Percentiles rank a stretch among this genome's conserved stretches.
Evolutionary conservation across 2,797 vertebrate genomes (phyloP).

Genomic region (Mycteria americana): DNA sequence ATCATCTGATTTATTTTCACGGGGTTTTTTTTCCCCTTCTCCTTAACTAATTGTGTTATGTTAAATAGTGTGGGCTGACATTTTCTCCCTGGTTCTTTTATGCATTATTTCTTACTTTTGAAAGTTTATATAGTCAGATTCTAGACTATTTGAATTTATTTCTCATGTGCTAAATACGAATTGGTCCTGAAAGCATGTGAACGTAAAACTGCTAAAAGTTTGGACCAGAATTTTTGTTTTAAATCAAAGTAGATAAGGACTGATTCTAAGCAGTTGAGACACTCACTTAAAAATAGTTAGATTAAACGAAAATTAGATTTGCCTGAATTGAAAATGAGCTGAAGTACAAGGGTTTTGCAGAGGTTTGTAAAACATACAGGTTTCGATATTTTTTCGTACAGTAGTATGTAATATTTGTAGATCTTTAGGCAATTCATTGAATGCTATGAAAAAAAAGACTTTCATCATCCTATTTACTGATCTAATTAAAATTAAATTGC

Average conservation of each 20-base stretch:
- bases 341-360: background rate
- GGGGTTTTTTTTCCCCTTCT: fast-evolving
- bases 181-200: background rate
- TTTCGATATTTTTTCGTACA: background rate
- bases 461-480: background rate
- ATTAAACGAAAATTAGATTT: background rate
- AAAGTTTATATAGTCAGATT: background rate
- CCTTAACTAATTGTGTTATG: background rate
- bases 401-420: background rate
- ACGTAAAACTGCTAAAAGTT: background rate
- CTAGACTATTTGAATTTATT: background rate
- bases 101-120: background rate
- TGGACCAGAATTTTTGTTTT: background rate
- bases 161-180: background rate
- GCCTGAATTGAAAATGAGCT: background rate
- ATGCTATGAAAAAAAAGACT: background rate
- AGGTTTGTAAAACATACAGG: background rate
- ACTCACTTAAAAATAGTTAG: background rate
- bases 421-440: background rate
- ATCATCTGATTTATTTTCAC: background rate
- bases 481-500: constrained; percentile 22
- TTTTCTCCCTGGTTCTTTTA: background rate
- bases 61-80: background rate
- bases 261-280: background rate
- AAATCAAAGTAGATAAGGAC: background rate